phyloP scores from a whole-genome alignment of 2,113 vertebrate species.

The Scortum barcoo region DNA sequence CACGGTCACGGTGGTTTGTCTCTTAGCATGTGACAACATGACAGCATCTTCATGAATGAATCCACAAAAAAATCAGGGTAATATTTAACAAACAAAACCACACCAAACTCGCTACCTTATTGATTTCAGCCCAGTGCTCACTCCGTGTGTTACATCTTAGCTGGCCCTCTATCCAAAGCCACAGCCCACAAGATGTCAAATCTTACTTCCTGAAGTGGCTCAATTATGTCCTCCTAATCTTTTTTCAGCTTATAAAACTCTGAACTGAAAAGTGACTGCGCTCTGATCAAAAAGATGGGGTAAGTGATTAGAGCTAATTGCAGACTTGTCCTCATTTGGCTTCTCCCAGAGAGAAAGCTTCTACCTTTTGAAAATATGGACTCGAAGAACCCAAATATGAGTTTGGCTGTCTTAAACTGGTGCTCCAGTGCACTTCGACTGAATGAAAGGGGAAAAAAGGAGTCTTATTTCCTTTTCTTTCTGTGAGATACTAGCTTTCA shows the following conservation, averaged over 20 bases:
- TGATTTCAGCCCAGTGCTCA: neutral
- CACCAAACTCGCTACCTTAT: neutral
- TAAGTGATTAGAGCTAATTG: conserved; percentile 42
- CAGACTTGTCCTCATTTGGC: conserved; percentile 31
- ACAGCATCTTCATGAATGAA: neutral
- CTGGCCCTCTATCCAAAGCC: conserved; percentile 20
- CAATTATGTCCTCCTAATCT: conserved; percentile 25
- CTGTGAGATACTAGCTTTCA: neutral
- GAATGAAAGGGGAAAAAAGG: neutral
- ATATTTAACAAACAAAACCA: neutral
- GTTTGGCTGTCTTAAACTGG: neutral
- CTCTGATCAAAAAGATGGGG: conserved; percentile 1
- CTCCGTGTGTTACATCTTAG: conserved; percentile 8
- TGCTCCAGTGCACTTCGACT: neutral
- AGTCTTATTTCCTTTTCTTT: neutral
- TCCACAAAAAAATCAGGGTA: neutral
- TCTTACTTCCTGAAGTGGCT: conserved; percentile 3
- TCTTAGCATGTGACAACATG: conserved; percentile 4
- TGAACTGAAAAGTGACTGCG: conserved; percentile 3
- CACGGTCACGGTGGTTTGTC: neutral
- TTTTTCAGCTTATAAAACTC: conserved; percentile 3
- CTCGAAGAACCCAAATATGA: neutral
- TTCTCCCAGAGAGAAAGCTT: conserved; percentile 8
- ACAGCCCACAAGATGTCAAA: conserved; percentile 16
- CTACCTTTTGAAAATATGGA: neutral